Evolutionary conservation across 2,888 invertebrate species (phyloP), one percentile per base, ranked within the genome.

Genomic region (Escarpia spicata): DNA sequence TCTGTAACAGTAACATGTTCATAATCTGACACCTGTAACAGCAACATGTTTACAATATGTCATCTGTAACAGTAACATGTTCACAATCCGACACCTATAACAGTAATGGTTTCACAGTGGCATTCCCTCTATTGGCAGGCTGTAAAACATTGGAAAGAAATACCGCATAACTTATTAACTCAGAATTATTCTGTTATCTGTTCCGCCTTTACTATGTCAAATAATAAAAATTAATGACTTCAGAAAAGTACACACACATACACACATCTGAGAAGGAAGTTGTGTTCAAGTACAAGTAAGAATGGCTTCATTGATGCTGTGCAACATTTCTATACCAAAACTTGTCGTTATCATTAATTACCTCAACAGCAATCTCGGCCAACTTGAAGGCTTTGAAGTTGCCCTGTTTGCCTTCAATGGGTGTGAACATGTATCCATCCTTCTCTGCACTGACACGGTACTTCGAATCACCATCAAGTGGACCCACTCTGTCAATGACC

Each of bases 371-470:
- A 37, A 97, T 95, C 97, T 99, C 98, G 1, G 99, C 99, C 92
- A 99, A 97, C 96, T 99, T 99, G 96, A 98, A 98, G 0, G 99
- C 99, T 52, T 97, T 97, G 95, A 99, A 98, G 93, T 97, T 97
- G 0, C 98, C 98, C 58, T 97, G 96, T 10, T 97, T 97, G 95
- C 98, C 97, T 4, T 92, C 94, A 12, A 97, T 97, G 8, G 98
- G 97, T 3, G 97, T 97, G 95, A 99, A 97, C 92, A 98, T 97
- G 96, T 98, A 99, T 0, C 99, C 99, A 94, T 98, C 98, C 96
- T 98, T 98, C 95, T 98, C 97, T 0, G 99, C 99, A 0, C 96
- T 96, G 3, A 99, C 97, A 92, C 97, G 97, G 96, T 98, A 98
- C 92, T 97, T 97, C 93, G 97, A 97, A 45, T 97, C 97, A 92